A percentile compares a stretch with the other conserved stretches of the same genome.
Evolutionary conservation across 2,113 vertebrate species (phyloP).

Genomic region (Balaeniceps rex): DNA sequence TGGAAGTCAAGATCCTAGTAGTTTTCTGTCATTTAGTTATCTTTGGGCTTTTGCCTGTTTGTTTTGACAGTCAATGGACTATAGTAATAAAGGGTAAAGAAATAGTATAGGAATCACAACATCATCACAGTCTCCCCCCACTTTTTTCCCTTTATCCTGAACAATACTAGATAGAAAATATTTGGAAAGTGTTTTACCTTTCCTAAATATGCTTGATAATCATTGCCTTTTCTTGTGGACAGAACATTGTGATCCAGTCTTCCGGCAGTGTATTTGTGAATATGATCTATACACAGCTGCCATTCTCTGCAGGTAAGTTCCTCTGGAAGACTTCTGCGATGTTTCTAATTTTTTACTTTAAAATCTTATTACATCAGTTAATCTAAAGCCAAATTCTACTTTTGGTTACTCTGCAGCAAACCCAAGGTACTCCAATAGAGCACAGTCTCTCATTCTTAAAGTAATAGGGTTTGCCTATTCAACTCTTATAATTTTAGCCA

Average conservation of each 20-base stretch:
- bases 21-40: neutral
- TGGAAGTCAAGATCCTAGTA: neutral
- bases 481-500: neutral
- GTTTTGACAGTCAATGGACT: neutral
- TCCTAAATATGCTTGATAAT: neutral
- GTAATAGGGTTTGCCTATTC: neutral
- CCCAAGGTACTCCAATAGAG: neutral
- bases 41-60: neutral
- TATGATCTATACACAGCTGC: constrained; percentile 80
- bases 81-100: neutral
- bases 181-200: neutral
- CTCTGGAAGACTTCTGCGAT: neutral
- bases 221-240: neutral
- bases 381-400: neutral
- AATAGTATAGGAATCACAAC: neutral
- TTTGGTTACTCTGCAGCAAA: neutral
- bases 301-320: constrained; percentile 79
- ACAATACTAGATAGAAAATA: neutral
- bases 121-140: neutral
- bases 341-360: neutral
- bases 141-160: neutral
- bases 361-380: neutral
- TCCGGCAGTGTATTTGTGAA: constrained; percentile 82
- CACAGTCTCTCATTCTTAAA: neutral
- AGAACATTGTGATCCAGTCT: constrained; percentile 80